A percentile compares a stretch with the other conserved stretches of the same genome.
Conservation (phyloP, 2,113 vertebrate genomes). For the Zapus hudsonius region DNA sequence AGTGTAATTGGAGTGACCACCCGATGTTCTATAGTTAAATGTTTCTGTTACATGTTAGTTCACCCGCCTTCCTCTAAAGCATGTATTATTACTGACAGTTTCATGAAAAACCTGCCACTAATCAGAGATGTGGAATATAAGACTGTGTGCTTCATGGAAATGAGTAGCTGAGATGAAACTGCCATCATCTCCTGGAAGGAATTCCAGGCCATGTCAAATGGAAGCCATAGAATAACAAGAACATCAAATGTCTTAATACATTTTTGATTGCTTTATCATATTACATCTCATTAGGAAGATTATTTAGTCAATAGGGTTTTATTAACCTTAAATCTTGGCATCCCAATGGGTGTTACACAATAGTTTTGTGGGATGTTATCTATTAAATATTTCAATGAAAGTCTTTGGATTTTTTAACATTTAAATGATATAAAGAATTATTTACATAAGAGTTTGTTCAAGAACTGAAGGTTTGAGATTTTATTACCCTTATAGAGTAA, state of each 20-base stretch:
- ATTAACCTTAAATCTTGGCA: neutral
- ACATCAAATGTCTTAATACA: neutral
- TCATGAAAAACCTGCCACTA: neutral
- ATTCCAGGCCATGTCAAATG: neutral
- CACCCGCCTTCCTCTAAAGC: neutral
- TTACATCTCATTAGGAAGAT: neutral
- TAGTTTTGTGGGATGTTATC: neutral
- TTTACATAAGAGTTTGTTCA: neutral
- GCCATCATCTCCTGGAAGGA: neutral
- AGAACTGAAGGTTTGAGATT: neutral
- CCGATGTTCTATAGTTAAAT: neutral
- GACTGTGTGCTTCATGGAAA: neutral
- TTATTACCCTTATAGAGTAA: neutral
- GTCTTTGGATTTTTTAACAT: neutral
- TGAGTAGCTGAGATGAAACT: neutral
- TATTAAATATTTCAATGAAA: neutral
- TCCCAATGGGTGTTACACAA: neutral
- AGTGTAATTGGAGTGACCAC: neutral
- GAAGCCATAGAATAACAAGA: neutral
- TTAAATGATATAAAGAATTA: neutral
- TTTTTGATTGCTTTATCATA: neutral
- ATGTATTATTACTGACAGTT: neutral
- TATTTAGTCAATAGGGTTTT: neutral
- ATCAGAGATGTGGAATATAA: neutral
- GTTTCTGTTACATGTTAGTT: slow-evolving; percentile 13